phyloP scores from a whole-genome alignment of 2,797 vertebrate species.

The Chelon auratus region DNA sequence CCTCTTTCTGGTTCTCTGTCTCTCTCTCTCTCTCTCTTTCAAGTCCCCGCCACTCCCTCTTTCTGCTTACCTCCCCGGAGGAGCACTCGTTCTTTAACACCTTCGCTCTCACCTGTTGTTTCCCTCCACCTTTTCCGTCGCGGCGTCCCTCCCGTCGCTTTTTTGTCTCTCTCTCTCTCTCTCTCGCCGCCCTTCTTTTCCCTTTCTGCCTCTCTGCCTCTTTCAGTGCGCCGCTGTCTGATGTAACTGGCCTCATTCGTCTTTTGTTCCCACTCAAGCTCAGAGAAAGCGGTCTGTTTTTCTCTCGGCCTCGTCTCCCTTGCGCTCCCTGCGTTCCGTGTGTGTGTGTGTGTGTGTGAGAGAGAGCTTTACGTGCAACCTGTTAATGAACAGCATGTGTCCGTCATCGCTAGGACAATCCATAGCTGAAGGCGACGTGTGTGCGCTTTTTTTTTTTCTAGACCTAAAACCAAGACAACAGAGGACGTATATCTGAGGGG shows the following conservation, averaged over 20 bases:
- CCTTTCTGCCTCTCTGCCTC: conserved; percentile 37
- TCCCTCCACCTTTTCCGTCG: conserved; percentile 42
- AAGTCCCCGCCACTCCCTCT: conserved; percentile 8
- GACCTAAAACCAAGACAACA: conserved; percentile 37
- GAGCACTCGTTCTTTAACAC: conserved; percentile 48
- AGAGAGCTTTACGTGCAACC: conserved; percentile 49
- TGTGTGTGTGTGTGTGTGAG: conserved; percentile 11
- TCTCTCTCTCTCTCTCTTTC: conserved; percentile 13
- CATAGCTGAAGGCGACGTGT: conserved; percentile 34
- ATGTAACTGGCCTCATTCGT: conserved; percentile 67
- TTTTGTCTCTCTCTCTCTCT: conserved; percentile 13
- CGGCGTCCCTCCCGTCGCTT: conserved; percentile 10
- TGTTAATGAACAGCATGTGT: conserved; percentile 56
- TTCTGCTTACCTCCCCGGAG: conserved; percentile 46
- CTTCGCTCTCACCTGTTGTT: conserved; percentile 40
- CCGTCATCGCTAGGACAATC: conserved; percentile 22
- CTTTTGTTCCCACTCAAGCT: conserved; percentile 63
- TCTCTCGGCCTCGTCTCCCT: conserved; percentile 22
- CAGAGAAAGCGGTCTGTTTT: conserved; percentile 36
- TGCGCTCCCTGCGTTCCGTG: background rate
- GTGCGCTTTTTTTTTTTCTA: conserved; percentile 29
- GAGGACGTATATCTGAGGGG: conserved; percentile 43
- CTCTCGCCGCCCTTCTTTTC: conserved; percentile 48
- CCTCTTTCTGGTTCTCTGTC: background rate
- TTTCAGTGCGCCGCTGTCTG: conserved; percentile 62